A percentile compares a stretch with the other conserved stretches of the same genome.
Conservation (phyloP, 2,113 vertebrate species). For the Poicephalus gulielmi region DNA sequence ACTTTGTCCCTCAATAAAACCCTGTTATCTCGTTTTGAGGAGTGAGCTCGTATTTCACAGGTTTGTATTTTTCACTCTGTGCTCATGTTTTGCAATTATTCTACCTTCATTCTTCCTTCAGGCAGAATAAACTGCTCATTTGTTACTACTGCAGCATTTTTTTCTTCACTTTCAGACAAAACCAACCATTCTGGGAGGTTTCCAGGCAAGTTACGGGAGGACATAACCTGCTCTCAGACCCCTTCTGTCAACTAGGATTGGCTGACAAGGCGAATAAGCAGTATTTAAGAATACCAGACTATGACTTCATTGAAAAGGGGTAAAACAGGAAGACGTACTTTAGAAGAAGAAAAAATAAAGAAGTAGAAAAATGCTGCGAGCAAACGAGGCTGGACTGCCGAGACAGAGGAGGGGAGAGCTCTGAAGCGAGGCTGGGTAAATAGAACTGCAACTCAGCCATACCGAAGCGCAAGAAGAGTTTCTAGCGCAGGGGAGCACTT, state of each 20-base stretch:
- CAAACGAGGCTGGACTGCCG: accelerated
- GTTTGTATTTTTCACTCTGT: not conserved
- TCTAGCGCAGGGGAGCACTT: not conserved
- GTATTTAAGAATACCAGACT: not conserved
- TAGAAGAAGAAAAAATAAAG: not conserved
- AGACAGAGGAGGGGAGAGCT: not conserved
- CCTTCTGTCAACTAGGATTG: not conserved
- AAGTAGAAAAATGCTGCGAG: not conserved
- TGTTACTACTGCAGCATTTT: not conserved
- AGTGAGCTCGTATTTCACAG: no score
- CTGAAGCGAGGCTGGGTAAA: not conserved
- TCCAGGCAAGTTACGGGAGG: not conserved
- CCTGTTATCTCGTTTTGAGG: no score
- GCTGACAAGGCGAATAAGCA: not conserved
- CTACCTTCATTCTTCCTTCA: not conserved
- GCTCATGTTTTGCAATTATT: not conserved
- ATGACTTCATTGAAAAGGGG: not conserved
- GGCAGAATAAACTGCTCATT: not conserved
- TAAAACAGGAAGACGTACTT: not conserved
- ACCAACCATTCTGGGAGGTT: not conserved
- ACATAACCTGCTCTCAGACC: not conserved
- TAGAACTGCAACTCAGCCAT: not conserved
- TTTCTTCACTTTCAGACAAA: not conserved
- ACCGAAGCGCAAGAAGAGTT: accelerated
- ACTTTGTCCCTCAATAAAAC: no score